Evolutionary conservation across 2,113 vertebrate genomes (phyloP).

Genomic region (Apaloderma vittatum): DNA sequence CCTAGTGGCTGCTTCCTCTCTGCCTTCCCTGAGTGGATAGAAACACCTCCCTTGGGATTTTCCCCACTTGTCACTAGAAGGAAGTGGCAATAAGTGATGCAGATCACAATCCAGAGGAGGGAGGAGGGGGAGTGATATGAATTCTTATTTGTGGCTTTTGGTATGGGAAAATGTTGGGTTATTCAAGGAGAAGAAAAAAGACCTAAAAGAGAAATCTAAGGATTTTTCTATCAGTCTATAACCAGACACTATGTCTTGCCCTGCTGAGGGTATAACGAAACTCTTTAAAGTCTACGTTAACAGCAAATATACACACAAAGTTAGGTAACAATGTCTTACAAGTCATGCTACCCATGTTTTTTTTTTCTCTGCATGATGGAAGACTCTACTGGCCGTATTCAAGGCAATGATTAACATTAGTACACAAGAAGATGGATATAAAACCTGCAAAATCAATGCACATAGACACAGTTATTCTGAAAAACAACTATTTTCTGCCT

Average conservation of each 20-base stretch:
- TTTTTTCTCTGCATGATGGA: neutral
- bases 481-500: neutral
- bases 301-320: neutral
- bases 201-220: neutral
- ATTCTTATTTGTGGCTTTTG: neutral
- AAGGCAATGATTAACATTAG: neutral
- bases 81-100: neutral
- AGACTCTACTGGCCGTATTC: neutral
- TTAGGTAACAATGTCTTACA: neutral
- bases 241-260: neutral
- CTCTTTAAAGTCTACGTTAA: neutral
- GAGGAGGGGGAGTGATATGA: too few species aligned
- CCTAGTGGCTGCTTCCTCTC: constrained; percentile 39
- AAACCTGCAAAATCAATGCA: constrained; percentile 37
- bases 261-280: neutral
- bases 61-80: neutral
- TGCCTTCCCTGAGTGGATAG: neutral
- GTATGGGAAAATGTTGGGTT: neutral
- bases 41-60: neutral
- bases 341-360: neutral
- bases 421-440: neutral
- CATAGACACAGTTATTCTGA: neutral
- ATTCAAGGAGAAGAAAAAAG: neutral
- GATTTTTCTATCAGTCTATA: neutral
- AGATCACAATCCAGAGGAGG: neutral